Base-by-base conservation (phyloP, 2,797 vertebrate species). In the Acomys russatus region DNA sequence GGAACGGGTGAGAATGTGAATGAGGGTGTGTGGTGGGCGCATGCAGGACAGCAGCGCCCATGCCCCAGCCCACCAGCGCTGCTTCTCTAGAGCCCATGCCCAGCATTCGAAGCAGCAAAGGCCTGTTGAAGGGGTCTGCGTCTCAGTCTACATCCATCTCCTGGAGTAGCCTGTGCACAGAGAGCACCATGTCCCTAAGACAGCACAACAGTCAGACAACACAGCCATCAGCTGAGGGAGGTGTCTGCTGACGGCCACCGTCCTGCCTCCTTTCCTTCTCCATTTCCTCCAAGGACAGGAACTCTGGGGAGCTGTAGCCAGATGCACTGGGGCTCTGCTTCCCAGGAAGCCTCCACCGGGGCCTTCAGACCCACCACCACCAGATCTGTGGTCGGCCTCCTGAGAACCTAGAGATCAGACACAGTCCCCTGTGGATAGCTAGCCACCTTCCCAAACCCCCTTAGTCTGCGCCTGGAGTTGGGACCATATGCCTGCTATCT, bases 101-200 rank as follows among this genome's bases (percentile, higher is more conserved):
- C 23, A 4, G n/a, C 3, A 6, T n/a, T 56, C 22, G 1, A 22
- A 17, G 28, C 28, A 64, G 35, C 66, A 0, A 35, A 68, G 54
- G 9, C 66, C 51, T 5, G 1, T 3, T 1, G 4, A 1, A 9
- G 9, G 15, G 49, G 33, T 78, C 7, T 0, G 5, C 0, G 2
- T 11, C 63, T 20, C 1, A 3, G 59, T 17, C 66, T 51, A 15
- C 4, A 6, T 6, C 51, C 30, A 5, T 14, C 64, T 30, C 56
- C 49, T 49, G 1, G 73, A 73, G 87, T 82, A 54, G 59, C 61
- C 28, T 77, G 38, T 77, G 64, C 14, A 22, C 49, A 30, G 22
- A 17, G 15, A 1, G 22, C 18, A 14, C 49, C 6, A 1, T 9
- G 14, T 10, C 70, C 63, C 61, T 51, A 35, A 33, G 44, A 30